A percentile compares a stretch with the other conserved stretches of the same genome.
phyloP scores from a whole-genome alignment of 2,888 invertebrate genomes.

The Pseudococcus viburni region DNA sequence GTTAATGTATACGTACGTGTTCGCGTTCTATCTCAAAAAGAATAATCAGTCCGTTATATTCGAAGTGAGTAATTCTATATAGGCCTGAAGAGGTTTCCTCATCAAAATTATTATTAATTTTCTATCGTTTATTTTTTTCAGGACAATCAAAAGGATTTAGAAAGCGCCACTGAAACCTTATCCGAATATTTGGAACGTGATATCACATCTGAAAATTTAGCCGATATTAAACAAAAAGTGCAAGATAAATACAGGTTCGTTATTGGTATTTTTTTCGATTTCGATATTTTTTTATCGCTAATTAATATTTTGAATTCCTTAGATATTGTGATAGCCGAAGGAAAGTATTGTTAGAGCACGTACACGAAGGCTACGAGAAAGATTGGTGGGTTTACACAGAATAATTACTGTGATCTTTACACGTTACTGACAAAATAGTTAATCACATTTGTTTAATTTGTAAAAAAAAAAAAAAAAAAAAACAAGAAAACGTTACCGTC shows the following conservation, averaged over 20 bases:
- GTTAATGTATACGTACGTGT: slow-evolving; percentile 99
- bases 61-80: slow-evolving; percentile 78
- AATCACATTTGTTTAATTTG: slow-evolving; percentile 46
- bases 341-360: slow-evolving; percentile 95
- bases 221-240: slow-evolving; percentile 98
- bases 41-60: slow-evolving; percentile 99
- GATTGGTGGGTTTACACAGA: slow-evolving; percentile 98
- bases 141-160: slow-evolving; percentile 98
- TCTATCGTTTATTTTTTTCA: slow-evolving; percentile 69
- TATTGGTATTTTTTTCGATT: neutral
- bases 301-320: neutral
- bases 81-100: neutral
- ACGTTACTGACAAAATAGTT: slow-evolving; percentile 45
- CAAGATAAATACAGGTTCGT: slow-evolving; percentile 95
- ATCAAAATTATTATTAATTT: too few species aligned
- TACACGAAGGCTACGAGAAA: slow-evolving; percentile 98
- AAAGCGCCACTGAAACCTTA: slow-evolving; percentile 96
- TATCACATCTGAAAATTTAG: slow-evolving; percentile 96
- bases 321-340: slow-evolving; percentile 99
- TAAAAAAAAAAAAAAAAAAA: slow-evolving; percentile 37
- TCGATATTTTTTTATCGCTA: neutral
- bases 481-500: slow-evolving; percentile 58
- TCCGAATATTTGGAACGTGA: slow-evolving; percentile 98
- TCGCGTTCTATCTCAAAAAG: slow-evolving; percentile 97
- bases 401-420: slow-evolving; percentile 71